Percentiles rank a stretch among this genome's conserved stretches.
Conservation (phyloP, 2,797 vertebrate genomes). For the Rhyacichthys aspro region DNA sequence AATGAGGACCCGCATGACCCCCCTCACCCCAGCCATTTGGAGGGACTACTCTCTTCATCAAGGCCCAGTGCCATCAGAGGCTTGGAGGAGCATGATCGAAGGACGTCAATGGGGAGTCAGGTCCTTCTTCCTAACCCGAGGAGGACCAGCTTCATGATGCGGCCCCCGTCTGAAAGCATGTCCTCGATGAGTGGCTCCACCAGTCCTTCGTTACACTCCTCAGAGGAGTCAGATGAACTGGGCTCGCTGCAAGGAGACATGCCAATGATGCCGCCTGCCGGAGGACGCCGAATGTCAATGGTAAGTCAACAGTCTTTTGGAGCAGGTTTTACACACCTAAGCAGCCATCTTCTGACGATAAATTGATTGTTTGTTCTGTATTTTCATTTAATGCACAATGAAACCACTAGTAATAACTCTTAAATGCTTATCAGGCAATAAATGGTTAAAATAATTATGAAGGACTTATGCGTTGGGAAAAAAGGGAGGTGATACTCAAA, state of each 20-base stretch:
- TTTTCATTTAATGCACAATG: too few relatives aligned
- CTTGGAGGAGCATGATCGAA: conserved; percentile 65
- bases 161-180: conserved; percentile 82
- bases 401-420: too few relatives aligned
- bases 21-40: conserved; percentile 50
- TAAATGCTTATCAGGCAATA: too few relatives aligned
- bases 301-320: conserved; percentile 77
- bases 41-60: conserved; percentile 54
- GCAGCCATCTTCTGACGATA: too few relatives aligned
- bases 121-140: conserved; percentile 69
- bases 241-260: conserved; percentile 77
- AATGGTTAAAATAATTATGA: too few relatives aligned
- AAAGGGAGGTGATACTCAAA: too few relatives aligned
- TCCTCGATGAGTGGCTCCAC: conserved; percentile 80
- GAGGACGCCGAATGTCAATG: conserved; percentile 88
- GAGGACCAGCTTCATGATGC: conserved; percentile 86
- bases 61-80: conserved; percentile 67
- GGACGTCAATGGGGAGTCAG: conserved; percentile 79
- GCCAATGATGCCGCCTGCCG: conserved; percentile 76
- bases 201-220: conserved; percentile 78
- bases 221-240: conserved; percentile 82
- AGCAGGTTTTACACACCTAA: conserved; percentile 9
- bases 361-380: too few relatives aligned
- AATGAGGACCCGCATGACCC: conserved; percentile 59
- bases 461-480: too few relatives aligned